Evolutionary conservation across 2,797 vertebrate species (phyloP).

Genomic region (Mus spretus): DNA sequence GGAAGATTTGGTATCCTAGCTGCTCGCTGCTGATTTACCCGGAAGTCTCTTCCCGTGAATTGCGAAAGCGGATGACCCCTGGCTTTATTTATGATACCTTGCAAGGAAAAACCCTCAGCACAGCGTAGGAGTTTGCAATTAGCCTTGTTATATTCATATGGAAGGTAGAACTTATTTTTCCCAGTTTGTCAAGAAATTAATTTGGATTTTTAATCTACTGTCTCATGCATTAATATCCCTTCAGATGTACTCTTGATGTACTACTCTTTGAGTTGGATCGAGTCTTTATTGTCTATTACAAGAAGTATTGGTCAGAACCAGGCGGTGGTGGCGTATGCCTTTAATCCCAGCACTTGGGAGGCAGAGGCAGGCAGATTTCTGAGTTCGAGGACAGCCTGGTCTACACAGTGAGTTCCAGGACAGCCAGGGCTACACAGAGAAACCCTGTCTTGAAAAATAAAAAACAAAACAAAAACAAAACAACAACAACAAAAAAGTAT

Average conservation of each 20-base stretch:
- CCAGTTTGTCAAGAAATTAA: background rate
- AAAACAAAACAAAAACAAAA: too few relatives aligned
- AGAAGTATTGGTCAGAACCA: slow-evolving; percentile 9
- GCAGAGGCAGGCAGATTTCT: too few relatives aligned
- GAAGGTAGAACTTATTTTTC: slow-evolving; percentile 21
- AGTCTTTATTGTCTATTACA: slow-evolving; percentile 7
- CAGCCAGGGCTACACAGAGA: too few relatives aligned
- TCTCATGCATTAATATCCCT: background rate
- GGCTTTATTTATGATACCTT: background rate
- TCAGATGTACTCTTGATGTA: slow-evolving; percentile 33
- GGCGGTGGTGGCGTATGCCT: too few relatives aligned
- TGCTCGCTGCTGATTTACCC: background rate
- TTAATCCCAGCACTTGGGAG: too few relatives aligned
- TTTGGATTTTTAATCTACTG: slow-evolving; percentile 17
- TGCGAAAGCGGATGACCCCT: background rate
- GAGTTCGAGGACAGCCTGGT: too few relatives aligned
- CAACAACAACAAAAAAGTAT: background rate
- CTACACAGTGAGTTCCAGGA: too few relatives aligned
- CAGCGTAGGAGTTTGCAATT: slow-evolving; percentile 21
- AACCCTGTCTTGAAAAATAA: too few relatives aligned
- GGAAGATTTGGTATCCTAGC: background rate
- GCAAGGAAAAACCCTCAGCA: background rate
- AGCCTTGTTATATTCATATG: background rate
- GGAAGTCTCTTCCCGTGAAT: background rate
- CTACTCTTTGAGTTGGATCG: slow-evolving; percentile 44